Evolutionary conservation across 1,140 invertebrate species (phyloP).

Genomic region (Whitmania pigra): DNA sequence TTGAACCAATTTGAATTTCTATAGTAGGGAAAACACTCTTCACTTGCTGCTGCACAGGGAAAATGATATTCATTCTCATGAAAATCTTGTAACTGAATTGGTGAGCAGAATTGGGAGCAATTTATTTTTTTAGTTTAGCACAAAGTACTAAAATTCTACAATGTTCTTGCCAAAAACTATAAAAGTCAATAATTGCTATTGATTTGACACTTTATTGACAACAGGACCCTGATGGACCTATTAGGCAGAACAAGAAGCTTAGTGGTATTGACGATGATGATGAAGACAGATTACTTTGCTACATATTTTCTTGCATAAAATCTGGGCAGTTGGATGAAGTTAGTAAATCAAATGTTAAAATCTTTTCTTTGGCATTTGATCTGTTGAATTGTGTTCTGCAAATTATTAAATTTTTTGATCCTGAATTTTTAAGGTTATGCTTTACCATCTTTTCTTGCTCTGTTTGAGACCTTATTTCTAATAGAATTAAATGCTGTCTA

Average conservation of each 20-base stretch:
- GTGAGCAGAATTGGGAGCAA: constrained; percentile 51
- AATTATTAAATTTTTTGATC: background rate
- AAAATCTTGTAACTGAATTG: constrained; percentile 48
- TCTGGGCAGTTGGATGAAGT: constrained; percentile 66
- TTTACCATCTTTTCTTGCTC: background rate
- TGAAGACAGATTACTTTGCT: constrained; percentile 58
- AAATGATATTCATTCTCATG: constrained; percentile 25
- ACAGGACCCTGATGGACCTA: constrained; percentile 83
- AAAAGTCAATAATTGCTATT: too few species aligned
- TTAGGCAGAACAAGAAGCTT: constrained; percentile 61
- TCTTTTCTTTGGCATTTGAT: background rate
- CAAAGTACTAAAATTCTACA: too few species aligned
- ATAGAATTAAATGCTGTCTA: background rate
- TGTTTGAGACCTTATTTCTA: background rate
- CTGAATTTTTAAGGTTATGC: background rate
- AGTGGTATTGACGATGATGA: constrained; percentile 78
- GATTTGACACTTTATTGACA: too few species aligned
- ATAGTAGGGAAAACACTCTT: constrained; percentile 63
- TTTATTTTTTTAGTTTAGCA: background rate
- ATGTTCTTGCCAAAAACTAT: too few species aligned
- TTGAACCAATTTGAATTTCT: too few species aligned
- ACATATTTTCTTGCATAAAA: constrained; percentile 63
- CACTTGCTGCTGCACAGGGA: constrained; percentile 54
- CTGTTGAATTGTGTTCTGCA: background rate
- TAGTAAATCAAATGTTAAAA: constrained; percentile 16